A percentile compares a stretch with the other conserved stretches of the same genome.
Conservation (phyloP, 2,888 invertebrate genomes). For the Apamea sordens region DNA sequence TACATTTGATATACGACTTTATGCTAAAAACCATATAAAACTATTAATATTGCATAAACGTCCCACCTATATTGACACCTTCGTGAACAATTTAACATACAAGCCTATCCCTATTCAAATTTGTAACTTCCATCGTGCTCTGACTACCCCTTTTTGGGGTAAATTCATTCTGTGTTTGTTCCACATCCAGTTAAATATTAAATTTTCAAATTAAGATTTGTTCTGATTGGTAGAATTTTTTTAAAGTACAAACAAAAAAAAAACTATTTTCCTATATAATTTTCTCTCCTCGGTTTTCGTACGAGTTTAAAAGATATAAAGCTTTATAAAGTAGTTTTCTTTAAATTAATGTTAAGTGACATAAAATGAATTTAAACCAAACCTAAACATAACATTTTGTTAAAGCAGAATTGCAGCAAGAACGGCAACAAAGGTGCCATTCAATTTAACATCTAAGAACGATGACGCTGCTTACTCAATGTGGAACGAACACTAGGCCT, state of each 20-base stretch:
- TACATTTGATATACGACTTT: conserved; percentile 31
- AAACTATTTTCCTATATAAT: neutral
- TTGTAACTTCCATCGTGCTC: conserved; percentile 90
- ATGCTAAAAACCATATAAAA: conserved; percentile 64
- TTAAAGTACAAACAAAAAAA: neutral
- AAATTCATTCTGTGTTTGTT: conserved; percentile 76
- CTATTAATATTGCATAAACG: conserved; percentile 86
- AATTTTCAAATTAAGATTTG: neutral
- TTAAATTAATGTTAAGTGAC: no score
- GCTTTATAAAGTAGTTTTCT: neutral
- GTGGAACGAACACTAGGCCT: conserved; percentile 74
- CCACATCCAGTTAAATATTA: conserved; percentile 65
- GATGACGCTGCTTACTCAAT: conserved; percentile 55
- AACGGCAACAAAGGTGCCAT: neutral
- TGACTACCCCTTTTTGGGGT: conserved; percentile 77
- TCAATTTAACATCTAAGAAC: neutral
- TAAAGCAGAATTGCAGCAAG: neutral
- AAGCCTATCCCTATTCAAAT: conserved; percentile 85
- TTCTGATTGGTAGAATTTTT: neutral
- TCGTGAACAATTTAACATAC: conserved; percentile 76
- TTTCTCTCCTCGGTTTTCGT: neutral
- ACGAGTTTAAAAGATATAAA: neutral
- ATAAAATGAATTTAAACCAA: neutral
- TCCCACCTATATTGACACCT: conserved; percentile 83
- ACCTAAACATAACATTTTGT: neutral